Conservation (phyloP, 2,888 invertebrate genomes). For the Eupithecia dodoneata region DNA sequence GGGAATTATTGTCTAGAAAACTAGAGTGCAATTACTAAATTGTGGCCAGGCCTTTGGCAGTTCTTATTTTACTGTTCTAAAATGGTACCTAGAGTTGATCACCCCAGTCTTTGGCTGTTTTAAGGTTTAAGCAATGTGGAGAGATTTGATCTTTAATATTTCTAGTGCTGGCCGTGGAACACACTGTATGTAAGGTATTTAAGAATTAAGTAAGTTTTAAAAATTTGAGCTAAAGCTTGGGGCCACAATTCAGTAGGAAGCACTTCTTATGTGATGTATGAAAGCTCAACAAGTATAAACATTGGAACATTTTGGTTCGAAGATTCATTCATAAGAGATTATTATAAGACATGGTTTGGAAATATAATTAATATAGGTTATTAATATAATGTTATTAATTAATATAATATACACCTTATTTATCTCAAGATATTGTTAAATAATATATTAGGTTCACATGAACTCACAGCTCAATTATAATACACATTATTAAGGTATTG, state of each 20-base stretch:
- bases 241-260: conserved; percentile 15
- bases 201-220: background rate
- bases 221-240: background rate
- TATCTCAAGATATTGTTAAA: background rate
- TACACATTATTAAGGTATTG: conserved; percentile 9
- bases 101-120: background rate
- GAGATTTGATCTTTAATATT: background rate
- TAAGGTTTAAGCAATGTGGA: background rate
- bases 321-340: conserved; percentile 7
- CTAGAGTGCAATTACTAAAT: conserved; percentile 20
- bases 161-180: background rate
- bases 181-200: background rate
- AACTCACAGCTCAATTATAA: conserved; percentile 22
- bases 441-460: background rate
- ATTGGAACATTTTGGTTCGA: conserved; percentile 16
- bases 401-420: background rate
- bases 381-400: background rate
- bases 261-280: conserved; percentile 1
- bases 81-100: background rate
- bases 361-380: background rate
- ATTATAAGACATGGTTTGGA: conserved; percentile 1
- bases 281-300: conserved; percentile 20
- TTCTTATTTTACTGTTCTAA: background rate
- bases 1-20: conserved; percentile 41
- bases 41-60: background rate